Evolutionary conservation across 2,797 vertebrate species (phyloP), one percentile per base, ranked within the genome.

Genomic region (Xiphorhynchus erythropygius): DNA sequence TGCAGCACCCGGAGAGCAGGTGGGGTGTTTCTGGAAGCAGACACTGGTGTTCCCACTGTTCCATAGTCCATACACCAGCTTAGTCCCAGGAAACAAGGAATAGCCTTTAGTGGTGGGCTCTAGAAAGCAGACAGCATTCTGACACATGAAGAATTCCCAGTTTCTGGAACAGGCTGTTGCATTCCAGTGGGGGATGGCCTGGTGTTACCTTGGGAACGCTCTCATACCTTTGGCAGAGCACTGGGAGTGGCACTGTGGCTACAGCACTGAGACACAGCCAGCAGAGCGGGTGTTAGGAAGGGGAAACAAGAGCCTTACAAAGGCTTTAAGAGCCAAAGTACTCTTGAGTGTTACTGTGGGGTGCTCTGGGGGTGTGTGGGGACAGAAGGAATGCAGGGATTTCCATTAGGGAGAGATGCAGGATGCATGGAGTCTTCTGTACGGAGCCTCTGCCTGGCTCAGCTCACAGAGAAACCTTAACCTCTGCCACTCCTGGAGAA

Each of bases 51-150:
- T 89, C 17, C 49, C 46, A 8, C 30, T 70, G 21, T 65, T 63
- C 28, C 27, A 1, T 47, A 19, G 62, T 81, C 60, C 25, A 5
- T 42, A 11, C 0, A 0, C 41, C 22, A 50, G 5, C 2, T 11
- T 12, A 32, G 63, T 21, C 2, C 0, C n/a, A 46, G 24, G n/a
- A 32, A 64, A 15, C 10, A 41, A 37, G 44, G 60, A 74, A 4
- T 42, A 22, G 46, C 75, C n/a, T 53, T 67, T 46, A 37, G 14
- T 18, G 25, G 35, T 39, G 28, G 23, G 33, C 57, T 78, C 9
- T 32, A 3, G 35, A 39, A 41, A 55, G 41, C 1, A 1, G 7
- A 9, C 25, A 42, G 42, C 9, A 1, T 35, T 71, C 3, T 35
- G 50, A 55, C 30, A 30, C 2, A 1, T 8, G 3, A 11, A 47